Percentiles rank a stretch among this genome's conserved stretches.
Evolutionary conservation across 2,888 invertebrate genomes (phyloP).

Genomic region (Muscina levida): DNA sequence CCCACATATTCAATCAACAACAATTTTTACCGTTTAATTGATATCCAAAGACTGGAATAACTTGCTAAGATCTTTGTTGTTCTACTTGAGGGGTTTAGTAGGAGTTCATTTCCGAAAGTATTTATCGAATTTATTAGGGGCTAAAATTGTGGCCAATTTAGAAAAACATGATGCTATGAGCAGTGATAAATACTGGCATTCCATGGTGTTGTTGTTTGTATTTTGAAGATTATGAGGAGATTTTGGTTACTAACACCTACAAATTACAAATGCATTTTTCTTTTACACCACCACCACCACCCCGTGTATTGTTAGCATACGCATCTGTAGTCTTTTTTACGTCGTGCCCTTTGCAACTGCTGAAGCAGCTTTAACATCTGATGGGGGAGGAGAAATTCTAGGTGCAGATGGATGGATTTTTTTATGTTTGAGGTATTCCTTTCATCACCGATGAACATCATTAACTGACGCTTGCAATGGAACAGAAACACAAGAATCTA

Average conservation of each 20-base stretch:
- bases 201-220: neutral
- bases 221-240: conserved; percentile 39
- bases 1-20: conserved; percentile 73
- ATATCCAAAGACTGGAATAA: neutral
- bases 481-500: conserved; percentile 30
- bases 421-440: conserved; percentile 39
- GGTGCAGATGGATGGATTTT: conserved; percentile 52
- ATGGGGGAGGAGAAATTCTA: too few species aligned
- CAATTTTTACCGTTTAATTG: neutral
- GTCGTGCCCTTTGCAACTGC: neutral
- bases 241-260: conserved; percentile 51
- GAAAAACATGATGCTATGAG: neutral
- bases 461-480: neutral
- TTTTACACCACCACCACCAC: too few species aligned
- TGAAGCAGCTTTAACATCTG: neutral
- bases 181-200: neutral
- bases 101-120: conserved; percentile 18
- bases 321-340: neutral
- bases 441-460: neutral
- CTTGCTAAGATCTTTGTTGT: neutral
- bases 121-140: neutral
- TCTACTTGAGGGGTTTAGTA: neutral
- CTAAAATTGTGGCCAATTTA: conserved; percentile 12
- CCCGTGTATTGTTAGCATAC: neutral
- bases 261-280: conserved; percentile 45